Evolutionary conservation across 1,140 invertebrate genomes (phyloP).

Genomic region (Tyrophagus putrescentiae): DNA sequence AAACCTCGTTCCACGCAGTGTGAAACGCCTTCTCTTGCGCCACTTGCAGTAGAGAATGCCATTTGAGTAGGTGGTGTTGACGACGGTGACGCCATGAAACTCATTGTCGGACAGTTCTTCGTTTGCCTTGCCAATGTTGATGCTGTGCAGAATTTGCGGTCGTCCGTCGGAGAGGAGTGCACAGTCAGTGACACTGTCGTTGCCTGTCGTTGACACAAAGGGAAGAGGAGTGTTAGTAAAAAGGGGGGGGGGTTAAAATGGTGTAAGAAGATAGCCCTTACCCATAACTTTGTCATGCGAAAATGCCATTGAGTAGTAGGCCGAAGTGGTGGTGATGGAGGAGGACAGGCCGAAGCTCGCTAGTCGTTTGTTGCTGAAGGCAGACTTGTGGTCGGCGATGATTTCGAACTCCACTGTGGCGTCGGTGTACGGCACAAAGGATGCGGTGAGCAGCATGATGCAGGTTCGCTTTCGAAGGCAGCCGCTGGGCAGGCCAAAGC

Average conservation of each 20-base stretch:
- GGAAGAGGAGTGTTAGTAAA: too few relatives aligned
- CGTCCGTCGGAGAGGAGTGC: constrained; percentile 4
- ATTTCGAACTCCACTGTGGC: constrained; percentile 16
- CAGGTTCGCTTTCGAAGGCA: constrained; percentile 11
- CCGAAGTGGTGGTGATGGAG: not conserved
- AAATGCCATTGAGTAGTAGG: constrained; percentile 20
- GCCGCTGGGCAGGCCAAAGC: constrained; percentile 11
- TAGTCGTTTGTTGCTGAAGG: not conserved
- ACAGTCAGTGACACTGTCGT: constrained; percentile 21
- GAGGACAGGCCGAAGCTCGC: not conserved
- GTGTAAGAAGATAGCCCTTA: not conserved
- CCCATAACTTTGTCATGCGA: constrained; percentile 17
- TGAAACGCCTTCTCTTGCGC: constrained; percentile 13
- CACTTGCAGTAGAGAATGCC: constrained; percentile 19
- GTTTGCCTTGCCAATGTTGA: constrained; percentile 10
- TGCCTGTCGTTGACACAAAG: too few relatives aligned
- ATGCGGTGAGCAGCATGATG: constrained; percentile 9
- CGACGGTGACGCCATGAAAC: constrained; percentile 11
- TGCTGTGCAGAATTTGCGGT: constrained; percentile 8
- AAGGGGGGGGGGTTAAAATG: too few relatives aligned
- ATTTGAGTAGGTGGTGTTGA: constrained; percentile 15
- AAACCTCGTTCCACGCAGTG: constrained; percentile 7
- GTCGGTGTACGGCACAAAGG: not conserved
- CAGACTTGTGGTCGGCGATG: constrained; percentile 6
- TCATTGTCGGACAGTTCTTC: constrained; percentile 15